Conservation (phyloP, 2,113 vertebrate species). For the Chlorodrepanis virens region DNA sequence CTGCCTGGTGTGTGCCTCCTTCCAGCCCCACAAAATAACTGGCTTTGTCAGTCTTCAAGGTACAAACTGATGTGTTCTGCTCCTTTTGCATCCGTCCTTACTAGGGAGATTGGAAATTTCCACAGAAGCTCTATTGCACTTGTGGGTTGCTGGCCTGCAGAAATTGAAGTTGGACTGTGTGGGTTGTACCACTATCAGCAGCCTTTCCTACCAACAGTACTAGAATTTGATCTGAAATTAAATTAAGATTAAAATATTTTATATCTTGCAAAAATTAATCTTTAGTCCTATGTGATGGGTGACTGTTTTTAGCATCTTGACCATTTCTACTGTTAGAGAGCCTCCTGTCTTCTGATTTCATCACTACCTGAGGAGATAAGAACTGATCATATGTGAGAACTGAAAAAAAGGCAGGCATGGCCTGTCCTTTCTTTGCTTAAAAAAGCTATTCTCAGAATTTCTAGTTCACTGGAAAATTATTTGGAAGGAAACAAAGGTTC, state of each 20-base stretch:
- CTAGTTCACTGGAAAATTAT: not conserved
- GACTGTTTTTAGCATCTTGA: not conserved
- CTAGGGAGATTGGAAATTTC: not conserved
- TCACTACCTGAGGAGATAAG: not conserved
- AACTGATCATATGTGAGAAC: not conserved
- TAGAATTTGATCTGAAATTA: not conserved
- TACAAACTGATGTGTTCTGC: not conserved
- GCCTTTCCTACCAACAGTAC: not conserved
- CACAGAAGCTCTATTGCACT: not conserved
- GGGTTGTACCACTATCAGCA: not conserved
- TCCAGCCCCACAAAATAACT: not conserved
- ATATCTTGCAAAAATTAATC: not conserved
- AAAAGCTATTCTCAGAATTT: not conserved
- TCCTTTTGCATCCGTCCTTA: not conserved
- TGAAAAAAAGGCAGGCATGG: not conserved
- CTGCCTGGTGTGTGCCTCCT: not conserved
- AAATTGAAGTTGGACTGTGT: not conserved
- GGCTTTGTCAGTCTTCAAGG: not conserved
- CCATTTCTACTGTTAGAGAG: not conserved
- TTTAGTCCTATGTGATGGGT: not conserved
- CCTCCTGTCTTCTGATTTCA: not conserved
- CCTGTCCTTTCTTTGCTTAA: not conserved
- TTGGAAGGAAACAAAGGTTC: not conserved
- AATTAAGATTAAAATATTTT: not conserved
- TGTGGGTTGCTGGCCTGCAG: not conserved